Percentiles rank a stretch among this genome's conserved stretches.
phyloP scores from a whole-genome alignment of 2,797 vertebrate genomes.

The Spatula versicolor region DNA sequence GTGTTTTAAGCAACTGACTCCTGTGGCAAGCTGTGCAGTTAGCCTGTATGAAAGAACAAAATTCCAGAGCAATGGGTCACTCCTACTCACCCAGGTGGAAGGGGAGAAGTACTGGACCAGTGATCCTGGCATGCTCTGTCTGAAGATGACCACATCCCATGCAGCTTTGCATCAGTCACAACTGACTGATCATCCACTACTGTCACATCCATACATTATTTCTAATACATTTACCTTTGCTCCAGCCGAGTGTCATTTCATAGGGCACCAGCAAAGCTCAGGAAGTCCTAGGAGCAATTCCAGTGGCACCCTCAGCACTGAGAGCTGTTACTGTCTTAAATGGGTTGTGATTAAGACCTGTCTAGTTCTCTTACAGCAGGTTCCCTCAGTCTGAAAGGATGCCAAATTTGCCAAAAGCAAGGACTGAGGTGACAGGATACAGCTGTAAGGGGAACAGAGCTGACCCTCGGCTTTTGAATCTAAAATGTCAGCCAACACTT shows the following conservation, averaged over 20 bases:
- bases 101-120: not conserved
- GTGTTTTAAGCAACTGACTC: not conserved
- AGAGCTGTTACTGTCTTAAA: not conserved
- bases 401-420: not conserved
- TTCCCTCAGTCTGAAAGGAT: not conserved
- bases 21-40: not conserved
- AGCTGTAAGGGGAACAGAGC: not conserved
- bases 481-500: not conserved
- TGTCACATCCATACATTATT: not conserved
- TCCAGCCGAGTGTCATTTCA: not conserved
- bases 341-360: not conserved
- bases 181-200: not conserved
- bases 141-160: not conserved
- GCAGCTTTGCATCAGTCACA: not conserved
- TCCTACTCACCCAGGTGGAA: not conserved
- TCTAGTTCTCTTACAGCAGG: not conserved
- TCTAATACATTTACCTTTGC: not conserved
- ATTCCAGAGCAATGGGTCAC: not conserved
- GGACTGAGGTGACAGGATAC: not conserved
- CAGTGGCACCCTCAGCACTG: not conserved
- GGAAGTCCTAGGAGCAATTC: not conserved
- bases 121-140: not conserved
- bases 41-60: not conserved
- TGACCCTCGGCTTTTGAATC: not conserved
- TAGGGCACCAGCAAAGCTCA: not conserved